Base-by-base conservation (phyloP, 2,113 vertebrate genomes). In the Calidris pygmaea region DNA sequence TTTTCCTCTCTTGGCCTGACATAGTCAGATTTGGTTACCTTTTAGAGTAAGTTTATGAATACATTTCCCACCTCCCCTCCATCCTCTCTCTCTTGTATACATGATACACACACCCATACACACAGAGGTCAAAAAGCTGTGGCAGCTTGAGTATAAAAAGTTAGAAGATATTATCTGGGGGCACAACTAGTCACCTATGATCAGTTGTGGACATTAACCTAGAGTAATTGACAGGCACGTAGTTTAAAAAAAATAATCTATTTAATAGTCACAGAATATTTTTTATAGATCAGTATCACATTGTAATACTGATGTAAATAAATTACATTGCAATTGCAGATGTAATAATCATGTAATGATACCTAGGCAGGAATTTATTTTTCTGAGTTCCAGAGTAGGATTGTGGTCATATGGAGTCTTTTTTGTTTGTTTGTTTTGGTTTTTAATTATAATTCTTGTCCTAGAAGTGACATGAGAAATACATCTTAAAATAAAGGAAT, bases 341-440 rank as follows among this genome's bases (percentile, higher is more conserved):
- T 39, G 17, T 72, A 80, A 68, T 63, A 52, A 39, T 35, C 20
- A 55, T 45, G 20, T 37, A 82, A 93, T 0, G 2, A 79, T n/a
- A 58, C 3, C 32, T 37, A 22, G 3, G 4, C 3, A 59, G 20
- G 29, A 85, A 41, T 56, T 59, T 32, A 3, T 50, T 75, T 75
- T 70, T n/a, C 32, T 87, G 14, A 85, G 15, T 32, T 67, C 26
- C 18, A 43, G 35, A 32, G 3, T 43, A 27, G n/a, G 19, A 2
- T 16, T 73, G 7, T n/a, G 12, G 14, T 63, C 24, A 8, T 27
- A 24, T 0, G 2, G 8, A 53, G 14, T 27, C 4, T 29, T 62
- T 27, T 85, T 20, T 19, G 37, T 43, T 81, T 45, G 18, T 6
- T 65, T 83, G 9, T 1, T 43, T 82, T 20, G 4, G 0, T 10